Evolutionary conservation across 2,113 vertebrate species (phyloP).

Genomic region (Plestiodon gilberti): DNA sequence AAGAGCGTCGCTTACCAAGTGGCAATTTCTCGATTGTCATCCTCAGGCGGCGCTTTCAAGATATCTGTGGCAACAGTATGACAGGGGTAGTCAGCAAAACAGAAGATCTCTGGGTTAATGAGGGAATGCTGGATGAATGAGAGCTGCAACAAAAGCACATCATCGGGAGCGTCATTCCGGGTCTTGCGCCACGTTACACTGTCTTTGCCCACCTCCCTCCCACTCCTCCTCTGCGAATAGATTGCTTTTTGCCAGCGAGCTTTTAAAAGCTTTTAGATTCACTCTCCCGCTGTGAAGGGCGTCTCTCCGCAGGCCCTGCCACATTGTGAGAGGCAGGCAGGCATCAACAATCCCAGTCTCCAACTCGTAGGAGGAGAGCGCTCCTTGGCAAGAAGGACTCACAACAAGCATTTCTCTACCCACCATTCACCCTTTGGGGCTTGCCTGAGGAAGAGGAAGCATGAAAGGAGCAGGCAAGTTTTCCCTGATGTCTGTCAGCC

Average conservation of each 20-base stretch:
- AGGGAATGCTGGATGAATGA: slow-evolving; percentile 98
- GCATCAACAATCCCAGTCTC: too few species aligned
- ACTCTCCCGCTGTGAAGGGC: not conserved
- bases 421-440: too few species aligned
- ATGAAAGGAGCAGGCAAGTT: too few species aligned
- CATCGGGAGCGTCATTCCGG: not conserved
- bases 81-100: slow-evolving; percentile 96
- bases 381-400: too few species aligned
- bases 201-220: accelerated
- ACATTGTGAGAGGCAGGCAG: too few species aligned
- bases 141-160: slow-evolving; percentile 77
- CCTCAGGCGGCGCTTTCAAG: slow-evolving; percentile 98
- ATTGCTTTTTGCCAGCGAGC: not conserved
- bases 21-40: slow-evolving; percentile 98
- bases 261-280: not conserved
- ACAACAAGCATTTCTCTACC: too few species aligned
- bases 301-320: not conserved
- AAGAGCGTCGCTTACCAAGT: slow-evolving; percentile 85
- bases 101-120: slow-evolving; percentile 97
- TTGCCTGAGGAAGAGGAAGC: too few species aligned
- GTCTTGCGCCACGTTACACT: not conserved
- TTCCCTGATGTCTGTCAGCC: too few species aligned
- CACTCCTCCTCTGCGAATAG: not conserved
- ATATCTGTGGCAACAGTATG: slow-evolving; percentile 97
- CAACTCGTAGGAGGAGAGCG: too few species aligned